These are phyloP conservation scores for Drosophila erecta DNA, from an alignment of 1,140 invertebrate species.

Conservation along the genomic window DNA sequence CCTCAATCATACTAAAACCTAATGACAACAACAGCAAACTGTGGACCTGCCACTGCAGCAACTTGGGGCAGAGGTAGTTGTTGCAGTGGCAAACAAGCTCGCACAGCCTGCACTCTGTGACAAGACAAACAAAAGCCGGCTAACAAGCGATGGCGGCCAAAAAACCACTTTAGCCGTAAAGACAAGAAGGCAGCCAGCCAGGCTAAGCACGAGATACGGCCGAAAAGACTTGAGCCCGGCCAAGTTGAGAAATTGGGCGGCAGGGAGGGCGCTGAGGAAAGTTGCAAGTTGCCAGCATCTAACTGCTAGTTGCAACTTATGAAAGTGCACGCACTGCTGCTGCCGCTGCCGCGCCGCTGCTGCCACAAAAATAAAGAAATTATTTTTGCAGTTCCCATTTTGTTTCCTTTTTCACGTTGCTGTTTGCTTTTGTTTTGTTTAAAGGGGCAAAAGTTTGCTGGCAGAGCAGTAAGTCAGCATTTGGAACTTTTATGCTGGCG, in stretches of 20 bases:
- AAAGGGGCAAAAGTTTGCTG: conserved; percentile 51
- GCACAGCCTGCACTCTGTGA: conserved; percentile 60
- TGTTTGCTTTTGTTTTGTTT: conserved; percentile 25
- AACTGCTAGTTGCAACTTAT: conserved; percentile 73
- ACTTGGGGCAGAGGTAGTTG: conserved; percentile 1
- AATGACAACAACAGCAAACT: conserved; percentile 44
- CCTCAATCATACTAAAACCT: conserved; percentile 40
- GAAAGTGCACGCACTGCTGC: conserved; percentile 74
- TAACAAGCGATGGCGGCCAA: conserved; percentile 76
- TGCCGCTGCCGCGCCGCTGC: conserved; percentile 29
- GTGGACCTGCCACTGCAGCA: conserved; percentile 19
- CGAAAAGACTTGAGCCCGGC: conserved; percentile 55
- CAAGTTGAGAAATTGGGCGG: conserved; percentile 11
- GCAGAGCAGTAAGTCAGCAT: conserved; percentile 77
- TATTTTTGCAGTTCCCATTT: conserved; percentile 42
- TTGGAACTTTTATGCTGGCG: conserved; percentile 76
- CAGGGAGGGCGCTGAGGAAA: not conserved
- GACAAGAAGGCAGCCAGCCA: conserved; percentile 47
- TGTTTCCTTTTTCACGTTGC: conserved; percentile 10
- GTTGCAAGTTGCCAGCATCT: conserved; percentile 57
- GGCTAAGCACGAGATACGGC: conserved; percentile 60
- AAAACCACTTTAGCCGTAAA: conserved; percentile 67
- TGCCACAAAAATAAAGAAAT: conserved; percentile 66
- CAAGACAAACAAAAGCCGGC: conserved; percentile 70
- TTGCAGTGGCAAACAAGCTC: conserved; percentile 27